Base-by-base conservation (phyloP, 2,113 vertebrate genomes). In the Calyptommatus sinebrachiatus region DNA sequence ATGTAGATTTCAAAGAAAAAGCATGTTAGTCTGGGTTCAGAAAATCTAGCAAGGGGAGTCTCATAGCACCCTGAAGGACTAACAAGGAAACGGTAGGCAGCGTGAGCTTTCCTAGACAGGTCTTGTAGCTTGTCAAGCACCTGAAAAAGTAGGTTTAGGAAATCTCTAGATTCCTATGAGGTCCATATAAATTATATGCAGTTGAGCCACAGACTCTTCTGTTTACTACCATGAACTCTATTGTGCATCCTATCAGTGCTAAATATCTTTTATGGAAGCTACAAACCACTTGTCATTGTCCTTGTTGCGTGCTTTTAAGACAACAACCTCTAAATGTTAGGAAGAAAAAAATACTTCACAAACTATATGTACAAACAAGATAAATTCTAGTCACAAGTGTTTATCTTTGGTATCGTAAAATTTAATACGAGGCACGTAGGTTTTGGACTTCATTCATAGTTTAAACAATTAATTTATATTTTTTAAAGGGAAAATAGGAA, bases 391-490 rank as follows among this genome's bases (percentile, higher is more conserved):
- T 57, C 53, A 57, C 53, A 57, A 41, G 4, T 57, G 53, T 16
- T 57, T 57, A 14, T 50, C 48, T 50, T 50, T 9, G 48, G 1
- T 9, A 14, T 57, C 4, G 18, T 18, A 57, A 57, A 57, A 57
- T 57, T 5, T 57, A 50, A 50, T 16, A 9, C 9, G 14, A 50
- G 14, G 9, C 50, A 6, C 14, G 10, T 50, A 50, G 9, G 50
- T 8, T 70, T 63, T 73, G 61, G 60, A 81, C 46, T 26, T 11
- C 4, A 1, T 20, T 0, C 70, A 84, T 83, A n/a, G 76, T 61
- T 82, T 73, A 65, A 88, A 88, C 84, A 81, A 41, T 83, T 66
- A 66, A 26, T 46, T 77, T 67, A 9, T 28, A n/a, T 70, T 48
- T 68, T 46, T 10, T 57, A 35, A 71, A 69, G 57, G 57, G 46